Base-by-base conservation (phyloP, 1,140 invertebrate genomes). In the Drosophila miranda region DNA sequence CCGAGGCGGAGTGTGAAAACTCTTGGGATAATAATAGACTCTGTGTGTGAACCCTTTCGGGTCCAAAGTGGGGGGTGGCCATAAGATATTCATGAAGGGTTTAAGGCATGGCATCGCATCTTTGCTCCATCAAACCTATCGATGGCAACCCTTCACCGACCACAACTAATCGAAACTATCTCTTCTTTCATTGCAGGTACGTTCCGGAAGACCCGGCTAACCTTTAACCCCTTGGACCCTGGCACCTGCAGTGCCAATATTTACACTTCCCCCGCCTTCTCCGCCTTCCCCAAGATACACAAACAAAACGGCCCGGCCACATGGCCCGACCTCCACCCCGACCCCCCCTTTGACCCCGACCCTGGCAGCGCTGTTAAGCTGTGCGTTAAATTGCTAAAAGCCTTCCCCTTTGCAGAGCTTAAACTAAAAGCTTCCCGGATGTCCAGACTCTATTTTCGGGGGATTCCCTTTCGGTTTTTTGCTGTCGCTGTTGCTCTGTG, bases 361-460 rank as follows among this genome's bases (percentile, higher is more conserved):
- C 3, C 16, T 11, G 13, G 3, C 51, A 19, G 14, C 16, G 59
- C 70, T 86, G 82, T 86, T 87, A 86, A 86, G 82, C 82, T 86
- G 82, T 75, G 81, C 82, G 82, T 87, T 86, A 86, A 86, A 86
- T 86, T 86, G 81, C 82, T 87, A 87, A 86, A 86, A 86, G 81
- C 81, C 78, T 38, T 56, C 62, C 5, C 62, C 23, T 70, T 60
- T 62, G 51, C 76, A 34, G 75, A 70, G 82, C 81, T 86, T 80
- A 69, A 87, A 82, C 82, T 81, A 75, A 86, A 80, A 86, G 81
- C 81, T 69, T 50, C 11, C 55, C 49, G 41, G 28, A 28, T 66
- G 30, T 26, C 34, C 43, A 38, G 13, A 13, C 34, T 49, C 34
- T 1, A 9, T 21, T 59, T 45, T 19, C 16, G 52, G 13, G 19